Conservation (phyloP, 2,113 vertebrate genomes). For the Zosterops hypoxanthus region DNA sequence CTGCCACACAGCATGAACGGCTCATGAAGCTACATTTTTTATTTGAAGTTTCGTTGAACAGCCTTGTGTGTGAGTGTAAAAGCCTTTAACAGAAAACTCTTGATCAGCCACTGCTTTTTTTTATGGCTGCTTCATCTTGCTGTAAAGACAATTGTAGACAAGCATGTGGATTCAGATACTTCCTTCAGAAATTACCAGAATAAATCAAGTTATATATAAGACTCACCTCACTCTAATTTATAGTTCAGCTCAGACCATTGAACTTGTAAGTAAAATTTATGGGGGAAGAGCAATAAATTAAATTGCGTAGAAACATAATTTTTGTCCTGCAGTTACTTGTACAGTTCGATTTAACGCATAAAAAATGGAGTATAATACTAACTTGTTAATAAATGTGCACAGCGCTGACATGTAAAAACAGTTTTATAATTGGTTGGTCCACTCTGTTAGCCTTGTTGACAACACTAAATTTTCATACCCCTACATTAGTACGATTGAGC, state of each 20-base stretch:
- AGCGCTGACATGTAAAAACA: conserved; percentile 79
- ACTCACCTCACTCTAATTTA: conserved; percentile 72
- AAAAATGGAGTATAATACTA: conserved; percentile 75
- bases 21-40: not conserved
- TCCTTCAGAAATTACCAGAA: conserved; percentile 58
- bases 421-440: conserved; percentile 72
- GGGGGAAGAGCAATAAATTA: conserved; percentile 79
- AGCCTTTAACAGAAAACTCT: not conserved
- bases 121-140: not conserved
- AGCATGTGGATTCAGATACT: conserved; percentile 1
- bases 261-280: conserved; percentile 78
- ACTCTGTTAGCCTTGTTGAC: conserved; percentile 77
- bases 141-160: conserved; percentile 16
- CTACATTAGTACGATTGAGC: conserved; percentile 61
- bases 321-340: conserved; percentile 67
- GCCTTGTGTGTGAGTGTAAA: not conserved
- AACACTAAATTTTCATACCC: conserved; percentile 75
- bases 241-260: conserved; percentile 69
- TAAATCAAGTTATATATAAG: conserved; percentile 62
- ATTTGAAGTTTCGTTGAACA: not conserved
- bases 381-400: conserved; percentile 78
- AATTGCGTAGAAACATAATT: conserved; percentile 71
- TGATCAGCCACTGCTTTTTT: not conserved
- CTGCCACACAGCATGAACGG: not conserved
- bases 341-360: conserved; percentile 71